phyloP scores from a whole-genome alignment of 30 jellyfish, hydroid and myxozoan species.

The Cassiopea xamachana region DNA sequence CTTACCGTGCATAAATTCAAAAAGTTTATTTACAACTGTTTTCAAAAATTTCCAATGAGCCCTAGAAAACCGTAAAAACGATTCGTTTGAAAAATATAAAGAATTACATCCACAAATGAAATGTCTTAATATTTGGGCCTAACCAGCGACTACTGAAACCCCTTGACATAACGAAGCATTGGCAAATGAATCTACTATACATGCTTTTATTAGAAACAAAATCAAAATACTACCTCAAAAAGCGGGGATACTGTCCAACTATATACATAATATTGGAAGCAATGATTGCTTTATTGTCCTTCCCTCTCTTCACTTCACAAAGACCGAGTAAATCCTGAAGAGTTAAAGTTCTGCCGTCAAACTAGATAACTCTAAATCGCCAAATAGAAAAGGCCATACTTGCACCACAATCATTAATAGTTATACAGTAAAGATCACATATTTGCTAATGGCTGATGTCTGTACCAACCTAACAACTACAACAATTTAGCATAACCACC shows the following conservation, averaged over 20 bases:
- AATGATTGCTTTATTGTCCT: conserved; percentile 98
- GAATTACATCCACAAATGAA: neutral
- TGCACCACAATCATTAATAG: too few species aligned
- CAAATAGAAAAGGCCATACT: too few species aligned
- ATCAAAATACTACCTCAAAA: conserved; percentile 68
- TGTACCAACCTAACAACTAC: too few species aligned
- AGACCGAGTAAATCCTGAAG: conserved; percentile 92
- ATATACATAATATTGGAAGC: conserved; percentile 99
- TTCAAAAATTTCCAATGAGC: conserved; percentile 97
- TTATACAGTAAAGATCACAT: too few species aligned
- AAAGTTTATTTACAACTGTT: conserved; percentile 98
- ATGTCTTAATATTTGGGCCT: too few species aligned
- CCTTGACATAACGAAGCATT: neutral
- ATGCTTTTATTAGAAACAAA: neutral
- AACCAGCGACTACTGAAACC: neutral
- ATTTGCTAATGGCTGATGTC: too few species aligned
- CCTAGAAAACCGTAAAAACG: conserved; percentile 43
- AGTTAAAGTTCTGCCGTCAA: neutral
- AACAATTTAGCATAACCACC: too few species aligned
- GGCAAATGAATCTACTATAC: neutral
- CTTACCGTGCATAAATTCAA: conserved; percentile 99
- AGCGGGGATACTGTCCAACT: conserved; percentile 99
- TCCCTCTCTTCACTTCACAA: conserved; percentile 97
- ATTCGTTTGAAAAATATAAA: neutral
- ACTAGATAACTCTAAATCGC: too few species aligned